These are phyloP conservation scores for Pagetopsis macropterus DNA, from an alignment of 2,797 vertebrate species.

Conservation along the genomic window DNA sequence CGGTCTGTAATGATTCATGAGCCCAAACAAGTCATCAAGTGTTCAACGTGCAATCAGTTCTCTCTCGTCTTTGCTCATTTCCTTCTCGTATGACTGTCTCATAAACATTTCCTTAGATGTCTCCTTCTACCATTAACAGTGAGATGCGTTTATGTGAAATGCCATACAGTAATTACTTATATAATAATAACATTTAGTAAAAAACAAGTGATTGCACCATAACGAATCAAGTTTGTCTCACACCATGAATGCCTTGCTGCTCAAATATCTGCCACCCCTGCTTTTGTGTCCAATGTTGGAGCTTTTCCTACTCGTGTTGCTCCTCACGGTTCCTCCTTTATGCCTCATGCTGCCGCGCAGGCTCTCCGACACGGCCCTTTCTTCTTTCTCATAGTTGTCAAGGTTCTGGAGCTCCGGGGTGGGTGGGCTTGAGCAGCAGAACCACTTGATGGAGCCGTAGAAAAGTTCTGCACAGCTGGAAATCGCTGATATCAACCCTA, in stretches of 20 bases:
- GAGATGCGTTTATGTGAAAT: not conserved
- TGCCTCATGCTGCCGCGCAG: not conserved
- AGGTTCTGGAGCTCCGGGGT: conserved; percentile 23
- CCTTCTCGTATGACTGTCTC: conserved; percentile 8
- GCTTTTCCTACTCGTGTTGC: conserved; percentile 26
- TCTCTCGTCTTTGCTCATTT: conserved; percentile 21
- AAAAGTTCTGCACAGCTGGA: conserved; percentile 86
- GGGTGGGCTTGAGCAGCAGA: conserved; percentile 21
- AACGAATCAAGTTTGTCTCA: conserved; percentile 39
- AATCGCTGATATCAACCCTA: conserved; percentile 86
- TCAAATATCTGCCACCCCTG: conserved; percentile 24
- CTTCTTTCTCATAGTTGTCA: conserved; percentile 12
- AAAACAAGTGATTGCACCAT: not conserved
- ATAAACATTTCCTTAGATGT: not conserved
- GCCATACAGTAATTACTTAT: not conserved
- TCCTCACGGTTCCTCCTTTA: conserved; percentile 39
- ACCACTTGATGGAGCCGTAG: conserved; percentile 72
- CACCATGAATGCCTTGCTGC: conserved; percentile 42
- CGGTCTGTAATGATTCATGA: conserved; percentile 2
- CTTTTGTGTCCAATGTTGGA: conserved; percentile 31
- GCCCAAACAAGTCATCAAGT: conserved; percentile 18
- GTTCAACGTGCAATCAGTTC: conserved; percentile 5
- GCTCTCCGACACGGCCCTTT: not conserved
- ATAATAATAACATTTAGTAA: not conserved
- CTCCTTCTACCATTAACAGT: not conserved